Evolutionary conservation across 92 coral and sea anemone genomes (phyloP), one percentile per base, ranked within the genome.

Genomic region (Palythoa grandiflora): DNA sequence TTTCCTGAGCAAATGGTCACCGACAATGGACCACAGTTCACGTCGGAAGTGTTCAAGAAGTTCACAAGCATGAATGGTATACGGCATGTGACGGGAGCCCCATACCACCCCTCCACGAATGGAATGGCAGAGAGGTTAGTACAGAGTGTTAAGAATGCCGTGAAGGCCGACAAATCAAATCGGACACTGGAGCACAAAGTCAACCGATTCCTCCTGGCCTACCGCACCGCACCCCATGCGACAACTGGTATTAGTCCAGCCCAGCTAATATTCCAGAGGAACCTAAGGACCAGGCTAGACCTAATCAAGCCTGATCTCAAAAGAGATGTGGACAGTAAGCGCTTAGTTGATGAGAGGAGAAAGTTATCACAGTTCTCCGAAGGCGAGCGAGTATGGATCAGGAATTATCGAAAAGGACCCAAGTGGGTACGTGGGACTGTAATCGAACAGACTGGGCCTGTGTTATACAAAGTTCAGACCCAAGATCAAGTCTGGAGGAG

Each of bases 101-200:
- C 92, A 7, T 84, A 84, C 28, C 28, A 28, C 28, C 28, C 28
- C 28, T 28, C 28, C 28, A 28, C 28, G 0, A 28, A 28, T 28
- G 92, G 92, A 38, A 60, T 89, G 65, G 88, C 84, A 20, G 88
- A 89, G 76, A 59, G 92, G 38, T 47, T 85, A 13, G 92, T 90
- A 52, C 92, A 90, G 77, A 90, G 93, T 63, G 86, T 90, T 87
- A 90, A 85, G 81, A 70, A 47, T 19, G 93, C 81, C 3, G 86
- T 90, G 48, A 90, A 86, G 68, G 93, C 89, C 12, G 87, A 90
- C 75, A 35, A 20, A 50, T 36, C 93, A 8, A 79, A 75, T 38
- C 81, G 93, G 68, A 53, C 63, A 39, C 44, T 89, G 55, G 88
- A 89, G 38, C 91, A 88, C 87, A 88, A 88, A 36, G 47, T 88